phyloP scores from a whole-genome alignment of 2,113 vertebrate species.

The Petroica traversi region DNA sequence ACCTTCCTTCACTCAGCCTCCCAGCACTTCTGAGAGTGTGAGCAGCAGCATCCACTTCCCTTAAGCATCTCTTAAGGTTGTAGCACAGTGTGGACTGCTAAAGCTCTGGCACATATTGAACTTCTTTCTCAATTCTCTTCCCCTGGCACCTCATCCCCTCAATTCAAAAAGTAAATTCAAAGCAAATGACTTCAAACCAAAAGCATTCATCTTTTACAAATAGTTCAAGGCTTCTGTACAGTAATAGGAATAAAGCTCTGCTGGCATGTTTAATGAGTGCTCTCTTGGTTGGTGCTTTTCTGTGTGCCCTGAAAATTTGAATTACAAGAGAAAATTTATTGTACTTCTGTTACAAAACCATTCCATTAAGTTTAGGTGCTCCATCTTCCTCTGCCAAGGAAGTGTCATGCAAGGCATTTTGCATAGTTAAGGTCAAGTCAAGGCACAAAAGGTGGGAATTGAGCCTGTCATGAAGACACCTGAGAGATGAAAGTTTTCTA shows the following conservation, averaged over 20 bases:
- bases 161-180: conserved; percentile 14
- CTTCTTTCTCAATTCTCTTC: neutral
- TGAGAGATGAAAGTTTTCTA: neutral
- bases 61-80: neutral
- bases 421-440: neutral
- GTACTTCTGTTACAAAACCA: neutral
- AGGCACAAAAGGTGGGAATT: neutral
- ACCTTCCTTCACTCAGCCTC: neutral
- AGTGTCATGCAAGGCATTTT: neutral
- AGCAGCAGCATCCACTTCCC: neutral
- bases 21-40: neutral
- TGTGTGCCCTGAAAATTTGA: neutral
- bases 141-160: neutral
- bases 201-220: neutral
- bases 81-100: neutral
- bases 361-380: neutral
- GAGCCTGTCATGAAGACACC: neutral
- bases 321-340: neutral
- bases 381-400: neutral
- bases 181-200: neutral
- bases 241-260: neutral
- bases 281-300: neutral
- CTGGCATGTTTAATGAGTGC: neutral
- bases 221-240: neutral
- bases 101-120: neutral